Conservation (phyloP, 2,113 vertebrate species). For the Heterotilapia buettikoferi region DNA sequence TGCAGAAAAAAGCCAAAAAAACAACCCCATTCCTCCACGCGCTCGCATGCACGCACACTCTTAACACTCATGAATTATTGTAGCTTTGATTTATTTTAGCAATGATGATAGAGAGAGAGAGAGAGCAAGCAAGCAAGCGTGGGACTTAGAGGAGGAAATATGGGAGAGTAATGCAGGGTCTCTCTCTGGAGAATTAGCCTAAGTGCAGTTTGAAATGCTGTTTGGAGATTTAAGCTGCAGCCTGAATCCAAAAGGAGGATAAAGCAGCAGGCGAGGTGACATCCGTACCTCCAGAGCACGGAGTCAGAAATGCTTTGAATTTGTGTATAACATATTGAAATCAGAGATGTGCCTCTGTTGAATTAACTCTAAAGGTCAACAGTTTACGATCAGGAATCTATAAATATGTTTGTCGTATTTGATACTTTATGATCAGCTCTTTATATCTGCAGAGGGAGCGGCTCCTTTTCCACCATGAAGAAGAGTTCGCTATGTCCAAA, state of each 20-base stretch:
- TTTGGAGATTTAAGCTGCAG: slow-evolving; percentile 45
- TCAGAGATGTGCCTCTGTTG: not conserved
- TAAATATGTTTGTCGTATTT: not conserved
- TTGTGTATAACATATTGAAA: not conserved
- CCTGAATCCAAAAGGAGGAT: not conserved
- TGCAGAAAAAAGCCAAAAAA: not conserved
- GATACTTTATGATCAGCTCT: not conserved
- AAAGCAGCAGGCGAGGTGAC: not conserved
- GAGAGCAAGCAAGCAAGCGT: not conserved
- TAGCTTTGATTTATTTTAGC: slow-evolving; percentile 56
- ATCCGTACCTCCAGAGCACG: not conserved
- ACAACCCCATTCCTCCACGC: not conserved
- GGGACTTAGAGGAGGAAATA: slow-evolving; percentile 9
- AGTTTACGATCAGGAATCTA: not conserved
- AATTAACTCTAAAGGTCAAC: not conserved
- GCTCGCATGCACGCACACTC: not conserved
- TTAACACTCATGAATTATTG: slow-evolving; percentile 59
- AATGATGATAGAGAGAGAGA: slow-evolving; percentile 26
- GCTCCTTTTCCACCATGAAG: not conserved
- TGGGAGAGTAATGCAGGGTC: slow-evolving; percentile 22
- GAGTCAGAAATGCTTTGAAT: not conserved
- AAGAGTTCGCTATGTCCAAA: not conserved
- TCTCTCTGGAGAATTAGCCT: slow-evolving; percentile 38
- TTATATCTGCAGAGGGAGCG: not conserved
- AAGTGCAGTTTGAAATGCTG: slow-evolving; percentile 41